These are phyloP conservation scores for Cantharis lateralis DNA, from an alignment of 2,888 invertebrate genomes.

Conservation along the genomic window DNA sequence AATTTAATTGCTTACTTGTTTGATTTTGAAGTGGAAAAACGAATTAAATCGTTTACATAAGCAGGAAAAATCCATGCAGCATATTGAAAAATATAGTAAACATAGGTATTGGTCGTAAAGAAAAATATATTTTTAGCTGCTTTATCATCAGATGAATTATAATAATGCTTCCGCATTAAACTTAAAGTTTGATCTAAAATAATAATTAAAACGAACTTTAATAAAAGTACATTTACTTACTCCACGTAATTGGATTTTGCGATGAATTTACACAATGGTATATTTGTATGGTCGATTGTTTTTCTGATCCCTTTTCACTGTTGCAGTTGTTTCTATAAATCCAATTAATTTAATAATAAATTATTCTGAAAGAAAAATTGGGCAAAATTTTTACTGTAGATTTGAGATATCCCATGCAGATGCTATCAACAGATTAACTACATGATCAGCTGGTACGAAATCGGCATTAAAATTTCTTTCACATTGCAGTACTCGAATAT, in stretches of 20 bases:
- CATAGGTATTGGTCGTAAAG: not conserved
- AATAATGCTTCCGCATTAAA: not conserved
- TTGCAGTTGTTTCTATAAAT: not conserved
- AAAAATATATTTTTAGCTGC: not conserved
- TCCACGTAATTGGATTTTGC: constrained; percentile 35
- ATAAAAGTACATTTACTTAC: constrained; percentile 15
- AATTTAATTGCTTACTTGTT: not conserved
- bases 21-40: not conserved
- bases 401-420: constrained; percentile 66
- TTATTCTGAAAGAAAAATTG: no score
- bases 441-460: constrained; percentile 75
- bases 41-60: constrained; percentile 49
- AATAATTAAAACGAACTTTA: not conserved
- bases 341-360: not conserved
- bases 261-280: constrained; percentile 26
- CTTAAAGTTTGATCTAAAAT: not conserved
- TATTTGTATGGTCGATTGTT: constrained; percentile 1
- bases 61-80: constrained; percentile 60
- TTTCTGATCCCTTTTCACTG: not conserved
- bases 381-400: not conserved
- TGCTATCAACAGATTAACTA: constrained; percentile 80
- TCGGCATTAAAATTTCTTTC: constrained; percentile 62
- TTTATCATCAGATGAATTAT: not conserved
- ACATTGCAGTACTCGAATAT: constrained; percentile 64
- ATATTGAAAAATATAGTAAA: not conserved